Percentiles rank a stretch among this genome's conserved stretches.
Evolutionary conservation across 2,888 invertebrate species (phyloP).

Genomic region (Hypomecis atomaria): DNA sequence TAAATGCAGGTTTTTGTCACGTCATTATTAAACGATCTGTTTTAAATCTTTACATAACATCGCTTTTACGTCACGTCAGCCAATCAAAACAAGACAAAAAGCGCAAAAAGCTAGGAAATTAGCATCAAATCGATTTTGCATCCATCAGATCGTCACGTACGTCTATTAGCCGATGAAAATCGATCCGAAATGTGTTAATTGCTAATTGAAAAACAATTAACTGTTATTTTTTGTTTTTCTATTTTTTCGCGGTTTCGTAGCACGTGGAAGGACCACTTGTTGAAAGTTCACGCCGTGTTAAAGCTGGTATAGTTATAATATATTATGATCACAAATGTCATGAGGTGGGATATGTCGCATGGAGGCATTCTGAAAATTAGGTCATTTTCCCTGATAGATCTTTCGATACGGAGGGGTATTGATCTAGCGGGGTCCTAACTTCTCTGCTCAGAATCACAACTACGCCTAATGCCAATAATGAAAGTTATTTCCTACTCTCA

Average conservation of each 20-base stretch:
- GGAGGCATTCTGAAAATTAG: no score
- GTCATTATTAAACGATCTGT: conserved; percentile 2
- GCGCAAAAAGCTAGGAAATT: conserved; percentile 13
- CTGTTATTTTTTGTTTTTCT: conserved; percentile 46
- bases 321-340: no score
- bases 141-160: conserved; percentile 20
- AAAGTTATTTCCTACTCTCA: no score
- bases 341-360: no score
- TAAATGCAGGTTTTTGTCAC: not conserved
- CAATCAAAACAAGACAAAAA: conserved; percentile 9
- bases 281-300: no score
- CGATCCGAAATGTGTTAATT: conserved; percentile 39
- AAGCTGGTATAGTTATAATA: no score
- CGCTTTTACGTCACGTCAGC: conserved; percentile 9
- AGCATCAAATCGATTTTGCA: conserved; percentile 30
- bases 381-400: no score
- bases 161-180: conserved; percentile 32
- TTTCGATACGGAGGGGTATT: no score
- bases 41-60: conserved; percentile 10
- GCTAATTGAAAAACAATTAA: conserved; percentile 49
- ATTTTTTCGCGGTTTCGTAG: conserved; percentile 33
- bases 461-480: no score
- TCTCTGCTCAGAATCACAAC: no score
- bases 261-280: conserved; percentile 25
- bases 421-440: no score